Evolutionary conservation across 1,140 invertebrate genomes (phyloP).

Genomic region (Chymomyza costata): DNA sequence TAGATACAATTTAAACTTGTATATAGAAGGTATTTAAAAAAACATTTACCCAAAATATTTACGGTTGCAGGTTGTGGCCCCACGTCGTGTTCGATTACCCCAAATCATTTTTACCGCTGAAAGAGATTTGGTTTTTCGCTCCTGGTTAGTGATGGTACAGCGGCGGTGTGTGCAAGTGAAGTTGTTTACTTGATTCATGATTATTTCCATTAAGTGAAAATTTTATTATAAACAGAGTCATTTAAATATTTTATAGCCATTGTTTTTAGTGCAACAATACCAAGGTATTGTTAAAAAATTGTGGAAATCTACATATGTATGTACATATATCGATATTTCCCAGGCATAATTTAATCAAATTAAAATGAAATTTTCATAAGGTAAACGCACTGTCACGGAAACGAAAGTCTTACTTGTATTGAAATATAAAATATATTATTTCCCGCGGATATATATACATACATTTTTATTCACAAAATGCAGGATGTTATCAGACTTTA

Average conservation of each 20-base stretch:
- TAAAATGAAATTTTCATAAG: neutral
- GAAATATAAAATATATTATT: slow-evolving; percentile 37
- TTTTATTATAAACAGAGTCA: slow-evolving; percentile 72
- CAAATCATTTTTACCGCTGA: slow-evolving; percentile 52
- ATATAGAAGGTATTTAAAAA: slow-evolving; percentile 48
- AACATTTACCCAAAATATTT: slow-evolving; percentile 41
- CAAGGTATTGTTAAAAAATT: no score
- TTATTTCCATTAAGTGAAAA: slow-evolving; percentile 73
- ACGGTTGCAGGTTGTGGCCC: slow-evolving; percentile 29
- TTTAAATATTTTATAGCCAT: slow-evolving; percentile 68
- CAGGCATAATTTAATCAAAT: slow-evolving; percentile 50
- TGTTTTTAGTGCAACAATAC: no score
- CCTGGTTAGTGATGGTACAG: slow-evolving; percentile 27
- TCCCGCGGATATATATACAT: slow-evolving; percentile 38
- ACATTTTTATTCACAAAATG: slow-evolving; percentile 12
- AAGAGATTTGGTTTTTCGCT: slow-evolving; percentile 34
- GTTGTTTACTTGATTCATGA: slow-evolving; percentile 48
- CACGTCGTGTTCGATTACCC: slow-evolving; percentile 69
- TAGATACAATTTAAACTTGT: slow-evolving; percentile 23
- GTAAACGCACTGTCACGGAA: slow-evolving; percentile 29
- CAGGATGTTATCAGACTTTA: slow-evolving; percentile 41
- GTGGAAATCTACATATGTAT: no score
- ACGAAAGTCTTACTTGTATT: slow-evolving; percentile 42
- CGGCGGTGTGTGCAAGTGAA: slow-evolving; percentile 44
- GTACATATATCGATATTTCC: no score